Percentiles rank a stretch among this genome's conserved stretches.
Conservation (phyloP, 1,140 invertebrate species). For the Atta colombica region DNA sequence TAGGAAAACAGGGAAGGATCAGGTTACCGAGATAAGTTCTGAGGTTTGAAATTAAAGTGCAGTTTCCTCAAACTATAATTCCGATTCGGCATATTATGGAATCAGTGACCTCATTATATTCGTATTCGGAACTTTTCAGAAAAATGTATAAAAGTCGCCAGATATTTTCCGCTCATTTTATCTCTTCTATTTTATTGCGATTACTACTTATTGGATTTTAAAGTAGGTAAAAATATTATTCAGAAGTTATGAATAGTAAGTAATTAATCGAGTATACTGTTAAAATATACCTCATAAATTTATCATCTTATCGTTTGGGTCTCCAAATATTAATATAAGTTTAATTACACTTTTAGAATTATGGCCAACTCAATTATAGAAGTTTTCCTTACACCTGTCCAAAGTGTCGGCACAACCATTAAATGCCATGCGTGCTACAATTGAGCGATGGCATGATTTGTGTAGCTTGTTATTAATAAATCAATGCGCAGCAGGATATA, state of each 20-base stretch:
- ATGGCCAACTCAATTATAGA: neutral
- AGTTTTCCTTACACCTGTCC: slow-evolving; percentile 47
- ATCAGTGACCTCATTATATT: slow-evolving; percentile 55
- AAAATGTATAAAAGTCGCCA: neutral
- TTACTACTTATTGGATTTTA: slow-evolving; percentile 8
- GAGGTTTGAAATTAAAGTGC: slow-evolving; percentile 47
- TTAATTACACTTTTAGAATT: neutral
- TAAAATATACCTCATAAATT: neutral
- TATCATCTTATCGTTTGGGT: neutral
- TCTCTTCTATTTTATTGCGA: neutral
- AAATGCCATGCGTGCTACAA: slow-evolving; percentile 43
- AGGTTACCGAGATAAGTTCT: neutral
- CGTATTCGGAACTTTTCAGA: slow-evolving; percentile 30
- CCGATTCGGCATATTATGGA: slow-evolving; percentile 29
- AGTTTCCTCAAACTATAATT: slow-evolving; percentile 1
- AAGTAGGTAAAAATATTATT: neutral
- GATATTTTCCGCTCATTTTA: slow-evolving; percentile 13
- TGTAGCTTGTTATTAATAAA: slow-evolving; percentile 72
- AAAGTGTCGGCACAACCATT: slow-evolving; percentile 11
- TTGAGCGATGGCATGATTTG: slow-evolving; percentile 65
- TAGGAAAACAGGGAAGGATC: slow-evolving; percentile 28
- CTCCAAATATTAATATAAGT: neutral
- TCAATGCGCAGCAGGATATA: slow-evolving; percentile 58
- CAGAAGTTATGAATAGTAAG: slow-evolving; percentile 4
- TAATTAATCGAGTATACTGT: neutral